A percentile compares a stretch with the other conserved stretches of the same genome.
Evolutionary conservation across 2,797 vertebrate species (phyloP).

Genomic region (Girardinus metallicus): DNA sequence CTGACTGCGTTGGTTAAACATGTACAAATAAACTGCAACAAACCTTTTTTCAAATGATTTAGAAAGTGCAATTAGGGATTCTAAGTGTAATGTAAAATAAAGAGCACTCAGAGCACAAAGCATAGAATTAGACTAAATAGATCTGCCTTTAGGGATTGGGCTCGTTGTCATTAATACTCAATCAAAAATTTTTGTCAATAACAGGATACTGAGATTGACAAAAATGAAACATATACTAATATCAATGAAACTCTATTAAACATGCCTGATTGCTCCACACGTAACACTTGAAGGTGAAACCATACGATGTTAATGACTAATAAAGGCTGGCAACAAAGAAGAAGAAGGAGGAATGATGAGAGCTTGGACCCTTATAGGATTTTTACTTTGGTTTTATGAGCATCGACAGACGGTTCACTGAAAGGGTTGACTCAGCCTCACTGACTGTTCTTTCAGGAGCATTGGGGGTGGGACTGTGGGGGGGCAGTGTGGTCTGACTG

Average conservation of each 20-base stretch:
- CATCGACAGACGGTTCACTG: slow-evolving; percentile 61
- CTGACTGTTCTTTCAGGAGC: slow-evolving; percentile 56
- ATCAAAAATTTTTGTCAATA: too few species aligned
- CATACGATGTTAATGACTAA: slow-evolving; percentile 26
- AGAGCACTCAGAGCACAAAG: too few species aligned
- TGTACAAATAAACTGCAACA: too few species aligned
- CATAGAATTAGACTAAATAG: too few species aligned
- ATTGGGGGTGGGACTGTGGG: slow-evolving; percentile 44
- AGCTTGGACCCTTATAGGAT: slow-evolving; percentile 49
- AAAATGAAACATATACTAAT: too few species aligned
- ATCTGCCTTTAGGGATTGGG: too few species aligned
- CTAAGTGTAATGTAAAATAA: too few species aligned
- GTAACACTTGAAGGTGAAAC: slow-evolving; percentile 24
- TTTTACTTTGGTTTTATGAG: slow-evolving; percentile 54
- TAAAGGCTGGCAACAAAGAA: slow-evolving; percentile 30
- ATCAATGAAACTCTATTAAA: slow-evolving; percentile 6
- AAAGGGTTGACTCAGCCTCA: slow-evolving; percentile 68
- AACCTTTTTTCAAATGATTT: too few species aligned
- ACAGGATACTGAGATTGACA: too few species aligned
- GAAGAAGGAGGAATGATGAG: slow-evolving; percentile 41
- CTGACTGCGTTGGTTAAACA: too few species aligned
- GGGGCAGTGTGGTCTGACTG: slow-evolving; percentile 46
- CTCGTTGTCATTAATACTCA: too few species aligned
- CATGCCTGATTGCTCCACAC: background rate
- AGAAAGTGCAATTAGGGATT: too few species aligned